Percentiles rank a stretch among this genome's conserved stretches.
phyloP scores from a whole-genome alignment of 2,888 invertebrate genomes.

The Tromatobia lineatoria region DNA sequence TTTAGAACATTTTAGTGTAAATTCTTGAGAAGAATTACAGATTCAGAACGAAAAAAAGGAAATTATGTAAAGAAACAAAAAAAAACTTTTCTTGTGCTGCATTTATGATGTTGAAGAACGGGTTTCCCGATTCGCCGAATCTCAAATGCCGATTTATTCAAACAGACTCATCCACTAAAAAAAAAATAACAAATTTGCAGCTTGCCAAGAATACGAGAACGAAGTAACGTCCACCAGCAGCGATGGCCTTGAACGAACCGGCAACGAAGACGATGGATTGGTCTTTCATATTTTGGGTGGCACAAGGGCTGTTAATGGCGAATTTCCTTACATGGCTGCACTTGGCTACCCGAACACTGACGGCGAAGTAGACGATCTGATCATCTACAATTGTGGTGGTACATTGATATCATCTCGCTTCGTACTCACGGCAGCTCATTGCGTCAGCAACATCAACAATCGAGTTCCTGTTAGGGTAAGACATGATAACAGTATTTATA shows the following conservation, averaged over 20 bases:
- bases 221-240: conserved; percentile 65
- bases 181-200: conserved; percentile 66
- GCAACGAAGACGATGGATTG: conserved; percentile 38
- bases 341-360: conserved; percentile 75
- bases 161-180: background rate
- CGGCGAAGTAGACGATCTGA: conserved; percentile 49
- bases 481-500: background rate
- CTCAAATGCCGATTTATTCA: too few species aligned
- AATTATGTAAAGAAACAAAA: background rate
- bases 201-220: conserved; percentile 78
- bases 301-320: conserved; percentile 68
- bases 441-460: conserved; percentile 77
- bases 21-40: background rate
- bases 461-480: conserved; percentile 78
- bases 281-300: conserved; percentile 77
- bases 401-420: conserved; percentile 78
- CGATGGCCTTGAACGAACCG: background rate
- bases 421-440: conserved; percentile 82
- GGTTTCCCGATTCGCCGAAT: too few species aligned
- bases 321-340: conserved; percentile 81
- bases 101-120: background rate
- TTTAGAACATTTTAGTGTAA: too few species aligned
- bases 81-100: background rate
- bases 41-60: background rate
- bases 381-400: conserved; percentile 80